Percentiles rank a stretch among this genome's conserved stretches.
These are phyloP conservation scores for Paedocypris sp. DNA, from an alignment of 2,113 vertebrate genomes.

Conservation along the genomic window DNA sequence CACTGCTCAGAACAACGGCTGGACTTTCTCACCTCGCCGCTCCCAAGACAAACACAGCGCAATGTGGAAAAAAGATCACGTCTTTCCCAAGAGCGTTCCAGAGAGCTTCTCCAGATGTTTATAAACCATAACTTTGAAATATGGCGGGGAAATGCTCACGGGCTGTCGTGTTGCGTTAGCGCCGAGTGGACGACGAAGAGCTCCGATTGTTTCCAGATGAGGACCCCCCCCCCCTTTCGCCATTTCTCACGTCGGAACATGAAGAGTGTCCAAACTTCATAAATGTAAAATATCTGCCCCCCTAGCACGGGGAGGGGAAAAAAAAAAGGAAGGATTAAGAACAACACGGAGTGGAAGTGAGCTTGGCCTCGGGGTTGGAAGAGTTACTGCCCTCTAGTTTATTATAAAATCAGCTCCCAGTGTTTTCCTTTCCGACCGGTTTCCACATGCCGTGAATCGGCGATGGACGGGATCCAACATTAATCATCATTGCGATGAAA, in stretches of 20 bases:
- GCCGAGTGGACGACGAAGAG: constrained; percentile 63
- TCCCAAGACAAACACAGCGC: constrained; percentile 41
- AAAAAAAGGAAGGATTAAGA: constrained; percentile 27
- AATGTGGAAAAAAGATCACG: constrained; percentile 40
- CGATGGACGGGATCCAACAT: constrained; percentile 8
- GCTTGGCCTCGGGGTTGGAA: background rate
- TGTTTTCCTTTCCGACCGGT: constrained; percentile 10
- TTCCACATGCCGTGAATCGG: constrained; percentile 8
- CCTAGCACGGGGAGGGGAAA: too few relatives aligned
- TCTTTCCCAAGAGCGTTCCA: constrained; percentile 34
- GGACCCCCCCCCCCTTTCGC: constrained; percentile 38
- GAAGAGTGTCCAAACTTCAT: constrained; percentile 72
- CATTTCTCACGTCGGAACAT: constrained; percentile 67
- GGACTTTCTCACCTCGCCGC: constrained; percentile 38
- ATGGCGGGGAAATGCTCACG: constrained; percentile 50
- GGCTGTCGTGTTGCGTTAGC: constrained; percentile 48
- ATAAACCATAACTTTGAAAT: constrained; percentile 50
- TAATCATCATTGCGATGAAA: constrained; percentile 10
- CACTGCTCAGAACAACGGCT: constrained; percentile 29
- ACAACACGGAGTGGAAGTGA: constrained; percentile 44
- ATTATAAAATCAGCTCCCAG: constrained; percentile 27
- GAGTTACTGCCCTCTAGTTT: constrained; percentile 31
- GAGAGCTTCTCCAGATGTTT: constrained; percentile 52
- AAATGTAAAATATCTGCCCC: constrained; percentile 62
- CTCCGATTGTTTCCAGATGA: constrained; percentile 86